Percentiles rank a stretch among this genome's conserved stretches.
Conservation (phyloP, 2,797 vertebrate genomes). For the Furcifer pardalis region DNA sequence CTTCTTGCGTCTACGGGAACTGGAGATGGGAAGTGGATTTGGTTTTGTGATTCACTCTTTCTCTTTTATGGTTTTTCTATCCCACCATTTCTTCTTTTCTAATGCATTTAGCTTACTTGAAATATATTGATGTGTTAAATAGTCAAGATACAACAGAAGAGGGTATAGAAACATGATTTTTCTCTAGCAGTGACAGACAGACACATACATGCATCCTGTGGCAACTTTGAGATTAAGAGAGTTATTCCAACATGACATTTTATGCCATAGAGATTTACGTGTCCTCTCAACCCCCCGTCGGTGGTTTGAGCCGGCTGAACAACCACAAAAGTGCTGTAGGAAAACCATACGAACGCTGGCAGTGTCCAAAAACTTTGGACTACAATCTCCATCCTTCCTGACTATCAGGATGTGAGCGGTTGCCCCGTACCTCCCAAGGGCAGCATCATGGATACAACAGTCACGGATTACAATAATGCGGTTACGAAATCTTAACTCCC, state of each 20-base stretch:
- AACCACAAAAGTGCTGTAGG: background rate
- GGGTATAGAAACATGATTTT: too few species aligned
- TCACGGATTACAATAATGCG: background rate
- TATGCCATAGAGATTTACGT: background rate
- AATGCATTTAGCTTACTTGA: too few species aligned
- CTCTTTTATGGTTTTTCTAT: background rate
- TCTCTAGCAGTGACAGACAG: background rate
- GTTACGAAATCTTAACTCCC: background rate
- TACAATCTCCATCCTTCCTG: background rate
- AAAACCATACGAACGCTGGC: background rate
- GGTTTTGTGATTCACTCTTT: background rate
- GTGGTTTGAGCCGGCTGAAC: background rate
- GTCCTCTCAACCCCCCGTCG: too few species aligned
- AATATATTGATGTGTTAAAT: too few species aligned
- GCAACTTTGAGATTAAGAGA: background rate
- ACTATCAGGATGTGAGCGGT: too few species aligned
- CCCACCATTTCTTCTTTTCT: background rate
- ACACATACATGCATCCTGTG: background rate
- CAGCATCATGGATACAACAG: too few species aligned
- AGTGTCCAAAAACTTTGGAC: background rate
- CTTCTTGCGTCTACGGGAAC: background rate
- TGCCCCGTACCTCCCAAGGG: too few species aligned
- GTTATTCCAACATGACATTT: background rate
- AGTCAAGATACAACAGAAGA: background rate
- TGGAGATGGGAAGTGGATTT: background rate